Base-by-base conservation (phyloP, 2,888 invertebrate species). In the Drosophila antonietae region DNA sequence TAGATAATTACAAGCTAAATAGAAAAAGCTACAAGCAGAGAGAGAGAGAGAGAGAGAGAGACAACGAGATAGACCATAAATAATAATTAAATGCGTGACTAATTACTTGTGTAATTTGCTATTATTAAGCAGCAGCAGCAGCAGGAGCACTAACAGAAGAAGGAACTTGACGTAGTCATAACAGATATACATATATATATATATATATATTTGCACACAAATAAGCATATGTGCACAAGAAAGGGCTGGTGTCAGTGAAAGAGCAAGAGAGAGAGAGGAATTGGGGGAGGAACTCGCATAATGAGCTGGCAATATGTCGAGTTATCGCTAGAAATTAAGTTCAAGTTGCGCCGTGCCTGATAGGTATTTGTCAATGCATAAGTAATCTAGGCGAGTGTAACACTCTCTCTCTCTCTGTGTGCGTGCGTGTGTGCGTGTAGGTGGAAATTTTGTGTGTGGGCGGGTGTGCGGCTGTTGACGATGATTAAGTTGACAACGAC, bases 81-180 rank as follows among this genome's bases (percentile, higher is more conserved):
- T 89, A 90, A 87, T 89, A 89, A 89, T 88, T 81, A 90, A 85
- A 89, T 86, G 88, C 86, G 86, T 89, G 90, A 89, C 89, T 90
- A 90, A 90, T 89, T 89, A 88, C 85, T 89, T 87, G 89, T 83
- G 88, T 89, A 90, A 89, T 89, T 83, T 88, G 86, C 78, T 75
- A 85, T 89, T 89, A 89, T 89, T 89, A 85, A 77, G 49, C 62
- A 66, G 39, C 31, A 63, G 41, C 37, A 37, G 37, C 47, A 76
- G 72, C 37, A 39, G 37, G 28, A 76, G 72, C 80, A 65, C 33
- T 33, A 33, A 37, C 51, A 68, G 52, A 52, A 73, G 64, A 66
- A 59, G 76, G 70, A 76, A 84, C 71, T 74, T 69, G 72, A 72
- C 71, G 67, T 66, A 66, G 78, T 72, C 75, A 78, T 74, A 75